Conservation (phyloP, 2,797 vertebrate species). For the Amphiprion clarkii region DNA sequence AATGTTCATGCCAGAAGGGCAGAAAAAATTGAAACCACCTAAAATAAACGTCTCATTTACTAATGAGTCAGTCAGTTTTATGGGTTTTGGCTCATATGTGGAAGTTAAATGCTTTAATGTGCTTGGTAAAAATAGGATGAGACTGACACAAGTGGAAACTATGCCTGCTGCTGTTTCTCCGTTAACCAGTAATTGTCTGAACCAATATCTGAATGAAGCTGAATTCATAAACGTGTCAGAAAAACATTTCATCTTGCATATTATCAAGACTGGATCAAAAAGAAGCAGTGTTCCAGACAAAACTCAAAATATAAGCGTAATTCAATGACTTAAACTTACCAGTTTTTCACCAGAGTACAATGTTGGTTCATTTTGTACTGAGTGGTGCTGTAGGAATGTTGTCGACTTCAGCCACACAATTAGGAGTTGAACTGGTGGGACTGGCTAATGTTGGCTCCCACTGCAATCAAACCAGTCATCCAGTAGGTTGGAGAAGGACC, state of each 20-base stretch:
- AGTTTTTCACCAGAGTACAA: background rate
- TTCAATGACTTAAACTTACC: background rate
- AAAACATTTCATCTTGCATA: no score
- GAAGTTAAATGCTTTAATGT: conserved; percentile 26
- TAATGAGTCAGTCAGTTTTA: conserved; percentile 38
- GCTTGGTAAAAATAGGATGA: conserved; percentile 26
- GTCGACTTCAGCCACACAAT: background rate
- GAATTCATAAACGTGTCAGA: background rate
- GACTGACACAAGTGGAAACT: conserved; percentile 37
- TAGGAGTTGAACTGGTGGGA: background rate
- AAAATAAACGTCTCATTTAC: conserved; percentile 18
- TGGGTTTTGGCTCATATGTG: conserved; percentile 27
- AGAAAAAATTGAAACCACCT: conserved; percentile 14
- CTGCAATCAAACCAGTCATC: background rate
- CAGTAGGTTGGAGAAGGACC: no score
- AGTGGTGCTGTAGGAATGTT: background rate
- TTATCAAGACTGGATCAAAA: background rate
- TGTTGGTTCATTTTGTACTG: background rate
- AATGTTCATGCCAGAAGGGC: conserved; percentile 21
- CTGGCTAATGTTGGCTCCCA: no score
- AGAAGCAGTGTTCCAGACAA: background rate
- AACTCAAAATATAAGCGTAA: background rate
- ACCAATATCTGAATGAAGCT: background rate
- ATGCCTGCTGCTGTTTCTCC: background rate
- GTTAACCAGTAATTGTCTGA: background rate